Evolutionary conservation across 92 coral and sea anemone genomes (phyloP).

Genomic region (Epizoanthus scotinus): DNA sequence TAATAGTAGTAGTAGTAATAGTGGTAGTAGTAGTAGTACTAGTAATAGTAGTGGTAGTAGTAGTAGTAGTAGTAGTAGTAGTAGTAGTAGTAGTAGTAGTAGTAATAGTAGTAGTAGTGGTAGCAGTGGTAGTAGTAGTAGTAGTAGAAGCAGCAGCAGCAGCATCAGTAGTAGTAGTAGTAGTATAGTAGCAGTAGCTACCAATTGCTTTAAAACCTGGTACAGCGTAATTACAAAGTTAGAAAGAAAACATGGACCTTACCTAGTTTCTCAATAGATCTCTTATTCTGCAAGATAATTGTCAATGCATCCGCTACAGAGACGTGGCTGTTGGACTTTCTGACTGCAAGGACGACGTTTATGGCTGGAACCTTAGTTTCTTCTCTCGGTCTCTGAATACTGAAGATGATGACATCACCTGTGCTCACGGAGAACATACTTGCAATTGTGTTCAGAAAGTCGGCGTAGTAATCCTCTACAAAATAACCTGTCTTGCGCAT

Average conservation of each 20-base stretch:
- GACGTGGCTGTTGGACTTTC: constrained; percentile 20
- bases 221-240: no score
- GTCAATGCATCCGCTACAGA: constrained; percentile 23
- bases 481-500: constrained; percentile 68
- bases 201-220: no score
- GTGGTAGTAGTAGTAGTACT: no score
- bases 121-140: no score
- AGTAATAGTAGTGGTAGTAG: no score
- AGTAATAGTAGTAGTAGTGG: no score
- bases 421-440: constrained; percentile 43
- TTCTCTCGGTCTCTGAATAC: constrained; percentile 67
- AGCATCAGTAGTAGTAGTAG: no score
- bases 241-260: not conserved
- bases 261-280: constrained; percentile 2
- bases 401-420: constrained; percentile 61
- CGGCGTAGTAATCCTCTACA: constrained; percentile 59
- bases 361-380: constrained; percentile 49
- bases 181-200: no score
- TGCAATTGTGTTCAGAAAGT: constrained; percentile 43
- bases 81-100: no score
- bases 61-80: no score
- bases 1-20: no score
- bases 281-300: not conserved
- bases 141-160: no score
- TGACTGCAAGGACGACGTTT: constrained; percentile 67